Evolutionary conservation across 23 tunicate genomes (phyloP).

Genomic region (Corella eumyota): DNA sequence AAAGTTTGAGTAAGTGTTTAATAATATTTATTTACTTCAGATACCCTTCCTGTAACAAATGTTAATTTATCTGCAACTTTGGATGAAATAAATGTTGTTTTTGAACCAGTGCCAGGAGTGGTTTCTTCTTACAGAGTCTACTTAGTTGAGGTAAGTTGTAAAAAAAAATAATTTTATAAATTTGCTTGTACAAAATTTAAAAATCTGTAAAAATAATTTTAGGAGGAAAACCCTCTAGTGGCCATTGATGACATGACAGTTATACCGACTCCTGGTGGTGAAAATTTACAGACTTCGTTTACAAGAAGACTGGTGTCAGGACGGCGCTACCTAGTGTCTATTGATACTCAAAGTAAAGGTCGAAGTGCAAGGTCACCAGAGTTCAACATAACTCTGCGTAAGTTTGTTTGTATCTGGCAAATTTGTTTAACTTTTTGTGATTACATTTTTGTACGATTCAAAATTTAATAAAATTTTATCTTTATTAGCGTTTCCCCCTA

Average conservation of each 20-base stretch:
- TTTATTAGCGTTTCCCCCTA: too few species aligned
- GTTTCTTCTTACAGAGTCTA: conserved; percentile 17
- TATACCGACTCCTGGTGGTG: neutral
- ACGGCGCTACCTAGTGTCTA: neutral
- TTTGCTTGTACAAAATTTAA: neutral
- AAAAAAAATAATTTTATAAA: neutral
- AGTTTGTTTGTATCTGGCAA: conserved; percentile 1
- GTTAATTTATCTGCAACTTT: neutral
- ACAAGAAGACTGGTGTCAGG: neutral
- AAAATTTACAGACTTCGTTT: neutral
- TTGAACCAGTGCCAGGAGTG: conserved; percentile 14
- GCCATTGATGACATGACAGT: neutral
- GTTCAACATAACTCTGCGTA: conserved; percentile 11
- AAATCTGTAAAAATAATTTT: conserved; percentile 1
- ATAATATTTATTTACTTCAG: conserved; percentile 11
- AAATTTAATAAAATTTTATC: too few species aligned
- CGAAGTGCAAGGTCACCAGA: conserved; percentile 5
- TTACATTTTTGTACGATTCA: neutral
- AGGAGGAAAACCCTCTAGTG: neutral
- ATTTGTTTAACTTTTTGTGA: too few species aligned
- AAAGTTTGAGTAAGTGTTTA: too few species aligned
- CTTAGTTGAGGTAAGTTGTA: conserved; percentile 11
- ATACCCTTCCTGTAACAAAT: conserved; percentile 6
- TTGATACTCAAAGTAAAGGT: conserved; percentile 17
- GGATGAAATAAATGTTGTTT: conserved; percentile 9